These are phyloP conservation scores for Dermatophagoides farinae DNA, from an alignment of 1,140 invertebrate species.

Conservation along the genomic window DNA sequence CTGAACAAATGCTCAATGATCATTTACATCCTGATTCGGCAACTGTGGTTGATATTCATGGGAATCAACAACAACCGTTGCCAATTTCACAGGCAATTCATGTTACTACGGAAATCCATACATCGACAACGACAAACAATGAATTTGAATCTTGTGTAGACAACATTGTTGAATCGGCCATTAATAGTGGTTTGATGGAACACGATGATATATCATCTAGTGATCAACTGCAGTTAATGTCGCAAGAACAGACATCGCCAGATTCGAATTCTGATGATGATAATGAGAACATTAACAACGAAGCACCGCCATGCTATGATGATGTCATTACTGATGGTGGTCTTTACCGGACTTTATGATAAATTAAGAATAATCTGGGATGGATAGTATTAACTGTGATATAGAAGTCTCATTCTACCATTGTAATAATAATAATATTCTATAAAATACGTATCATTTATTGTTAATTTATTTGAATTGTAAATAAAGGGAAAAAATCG, in stretches of 20 bases:
- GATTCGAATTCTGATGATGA: not conserved
- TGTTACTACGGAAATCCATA: no score
- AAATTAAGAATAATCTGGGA: not conserved
- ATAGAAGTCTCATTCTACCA: not conserved
- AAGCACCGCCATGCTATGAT: slow-evolving; percentile 6
- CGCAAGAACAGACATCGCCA: not conserved
- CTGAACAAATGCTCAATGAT: no score
- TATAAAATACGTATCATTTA: not conserved
- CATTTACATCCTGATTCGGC: no score
- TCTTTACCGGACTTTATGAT: not conserved
- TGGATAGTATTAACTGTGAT: not conserved
- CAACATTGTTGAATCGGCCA: no score
- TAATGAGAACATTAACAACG: not conserved
- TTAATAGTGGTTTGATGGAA: no score
- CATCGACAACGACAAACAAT: no score
- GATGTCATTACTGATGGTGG: not conserved
- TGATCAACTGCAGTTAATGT: no score
- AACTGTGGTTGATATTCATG: no score
- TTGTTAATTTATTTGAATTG: not conserved
- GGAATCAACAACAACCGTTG: no score
- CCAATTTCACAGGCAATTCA: no score
- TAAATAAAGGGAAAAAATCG: not conserved
- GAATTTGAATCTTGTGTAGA: no score
- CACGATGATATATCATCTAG: no score
- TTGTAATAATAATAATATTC: not conserved